Base-by-base conservation (phyloP, 2,888 invertebrate genomes). In the Melieria picta region DNA sequence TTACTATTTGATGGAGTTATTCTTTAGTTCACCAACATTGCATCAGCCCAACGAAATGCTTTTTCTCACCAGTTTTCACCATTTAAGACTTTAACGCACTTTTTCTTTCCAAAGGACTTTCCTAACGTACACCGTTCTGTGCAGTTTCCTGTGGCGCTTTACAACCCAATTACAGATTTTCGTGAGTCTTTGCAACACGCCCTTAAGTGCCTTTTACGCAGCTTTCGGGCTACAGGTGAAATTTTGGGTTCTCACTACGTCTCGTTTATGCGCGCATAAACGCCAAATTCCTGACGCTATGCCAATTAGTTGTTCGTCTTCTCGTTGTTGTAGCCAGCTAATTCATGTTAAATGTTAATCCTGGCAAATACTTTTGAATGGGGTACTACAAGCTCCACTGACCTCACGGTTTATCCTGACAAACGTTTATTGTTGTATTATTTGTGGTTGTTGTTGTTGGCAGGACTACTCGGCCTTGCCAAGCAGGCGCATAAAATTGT, bases 291-390 rank as follows among this genome's bases (percentile, higher is more conserved):
- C 30, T 30, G 30, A 30, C 30, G 30, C 30, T 30, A 30, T 30
- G 30, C 30, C 30, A 30, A 30, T 30, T 30, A 30, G 30, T 30
- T 30, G 30, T 30, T 30, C 1, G 1, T 30, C 30, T 3, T 30
- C 30, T 30, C 1, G 30, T 30, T 30, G 30, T 30, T 30, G 30
- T 30, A 30, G 30, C 30, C 30, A 13, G n/a, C 13, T 52, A 52
- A 52, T 52, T 52, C 52, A 52, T 52, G 52, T 52, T 52, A n/a
- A 52, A 52, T n/a, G 11, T n/a, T 52, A 52, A 52, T 52, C 52
- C 52, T 1, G 13, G 52, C 9, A 7, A 52, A 52, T 52, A 52
- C 52, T 52, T 52, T 52, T 52, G 11, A 13, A 52, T 7, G 11
- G 11, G 52, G 13, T 52, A 13, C 52, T 52, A 13, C 11, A 52